These are phyloP conservation scores for Pterois miles DNA, from an alignment of 2,797 vertebrate species.

Conservation along the genomic window DNA sequence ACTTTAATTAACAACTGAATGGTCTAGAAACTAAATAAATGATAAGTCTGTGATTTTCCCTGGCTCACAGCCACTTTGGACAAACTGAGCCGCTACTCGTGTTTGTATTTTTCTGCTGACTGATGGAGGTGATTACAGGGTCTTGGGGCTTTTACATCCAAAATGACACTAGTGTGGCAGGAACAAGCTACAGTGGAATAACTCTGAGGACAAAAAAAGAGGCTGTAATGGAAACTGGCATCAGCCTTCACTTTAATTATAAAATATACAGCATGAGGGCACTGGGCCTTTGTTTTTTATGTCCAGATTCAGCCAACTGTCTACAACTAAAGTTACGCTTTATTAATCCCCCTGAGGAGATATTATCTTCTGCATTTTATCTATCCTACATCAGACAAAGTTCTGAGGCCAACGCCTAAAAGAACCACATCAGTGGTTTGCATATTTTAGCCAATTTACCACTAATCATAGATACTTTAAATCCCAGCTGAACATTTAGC, in stretches of 20 bases:
- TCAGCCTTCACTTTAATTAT: constrained; percentile 54
- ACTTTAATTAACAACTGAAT: constrained; percentile 28
- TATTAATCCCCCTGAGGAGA: constrained; percentile 35
- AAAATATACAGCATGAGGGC: constrained; percentile 46
- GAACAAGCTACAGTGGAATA: constrained; percentile 52
- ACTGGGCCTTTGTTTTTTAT: constrained; percentile 42
- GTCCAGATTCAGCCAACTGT: constrained; percentile 45
- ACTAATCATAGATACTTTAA: constrained; percentile 12
- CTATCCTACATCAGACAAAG: neutral
- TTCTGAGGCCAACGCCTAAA: neutral
- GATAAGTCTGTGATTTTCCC: constrained; percentile 3
- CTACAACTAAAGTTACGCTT: constrained; percentile 43
- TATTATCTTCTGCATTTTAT: constrained; percentile 14
- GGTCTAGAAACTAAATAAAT: constrained; percentile 26
- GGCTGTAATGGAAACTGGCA: constrained; percentile 32
- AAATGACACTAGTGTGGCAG: constrained; percentile 46
- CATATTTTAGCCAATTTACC: constrained; percentile 16
- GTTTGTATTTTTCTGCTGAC: constrained; percentile 51
- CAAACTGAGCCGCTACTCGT: constrained; percentile 17
- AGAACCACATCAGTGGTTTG: constrained; percentile 11
- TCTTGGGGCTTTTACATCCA: constrained; percentile 35
- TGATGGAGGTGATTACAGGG: constrained; percentile 57
- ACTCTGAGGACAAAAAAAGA: constrained; percentile 16
- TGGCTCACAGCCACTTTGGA: constrained; percentile 4
- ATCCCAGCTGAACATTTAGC: constrained; percentile 7